Evolutionary conservation across 2,113 vertebrate species (phyloP).

Genomic region (Toxostoma redivivum): DNA sequence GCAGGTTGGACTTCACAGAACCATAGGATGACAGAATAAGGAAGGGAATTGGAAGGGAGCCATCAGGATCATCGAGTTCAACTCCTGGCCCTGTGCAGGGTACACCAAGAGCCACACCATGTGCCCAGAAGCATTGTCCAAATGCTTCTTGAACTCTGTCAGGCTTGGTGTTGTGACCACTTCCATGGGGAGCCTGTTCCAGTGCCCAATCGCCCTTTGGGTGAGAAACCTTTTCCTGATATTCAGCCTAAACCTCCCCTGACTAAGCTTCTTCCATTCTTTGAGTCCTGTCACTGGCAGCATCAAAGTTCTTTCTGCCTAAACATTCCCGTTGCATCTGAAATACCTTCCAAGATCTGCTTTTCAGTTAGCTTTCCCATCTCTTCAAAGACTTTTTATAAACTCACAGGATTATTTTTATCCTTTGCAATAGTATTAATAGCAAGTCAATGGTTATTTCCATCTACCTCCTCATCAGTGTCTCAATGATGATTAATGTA

Average conservation of each 20-base stretch:
- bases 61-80: neutral
- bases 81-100: neutral
- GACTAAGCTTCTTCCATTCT: neutral
- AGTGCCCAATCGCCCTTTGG: neutral
- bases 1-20: neutral
- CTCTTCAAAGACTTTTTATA: neutral
- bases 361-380: neutral
- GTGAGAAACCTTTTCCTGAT: neutral
- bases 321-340: neutral
- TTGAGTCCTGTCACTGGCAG: neutral
- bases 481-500: constrained; percentile 11
- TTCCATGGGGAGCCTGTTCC: neutral
- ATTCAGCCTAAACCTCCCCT: neutral
- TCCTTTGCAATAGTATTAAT: constrained; percentile 7
- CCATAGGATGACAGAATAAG: neutral
- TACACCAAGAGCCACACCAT: neutral
- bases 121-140: neutral
- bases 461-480: neutral
- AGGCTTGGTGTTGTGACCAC: neutral
- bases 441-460: constrained; percentile 34
- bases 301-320: neutral
- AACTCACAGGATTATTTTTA: constrained; percentile 33
- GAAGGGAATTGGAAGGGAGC: neutral
- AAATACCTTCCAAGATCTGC: neutral
- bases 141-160: neutral